Evolutionary conservation across 2,888 invertebrate genomes (phyloP).

Genomic region (Acronicta alni): DNA sequence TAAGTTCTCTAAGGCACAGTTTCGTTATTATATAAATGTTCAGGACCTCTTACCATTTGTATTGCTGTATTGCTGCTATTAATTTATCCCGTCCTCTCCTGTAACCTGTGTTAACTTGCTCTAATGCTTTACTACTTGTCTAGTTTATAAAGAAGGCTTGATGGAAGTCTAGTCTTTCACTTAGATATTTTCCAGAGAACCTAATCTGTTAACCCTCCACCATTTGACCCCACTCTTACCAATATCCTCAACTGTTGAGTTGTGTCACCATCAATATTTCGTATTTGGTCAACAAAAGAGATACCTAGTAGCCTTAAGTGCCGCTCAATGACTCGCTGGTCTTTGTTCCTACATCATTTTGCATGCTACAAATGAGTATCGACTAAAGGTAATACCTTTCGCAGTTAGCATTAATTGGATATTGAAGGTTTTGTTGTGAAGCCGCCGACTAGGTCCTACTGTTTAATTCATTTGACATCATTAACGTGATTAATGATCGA

Average conservation of each 20-base stretch:
- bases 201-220: too few species aligned
- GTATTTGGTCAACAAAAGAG: constrained; percentile 21
- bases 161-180: background rate
- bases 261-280: constrained; percentile 14
- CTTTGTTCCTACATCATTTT: constrained; percentile 34
- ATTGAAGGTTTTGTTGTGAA: constrained; percentile 53
- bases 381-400: constrained; percentile 31
- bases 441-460: constrained; percentile 46
- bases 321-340: constrained; percentile 23
- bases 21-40: too few species aligned
- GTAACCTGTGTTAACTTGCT: too few species aligned
- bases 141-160: too few species aligned
- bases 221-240: background rate
- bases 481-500: constrained; percentile 66
- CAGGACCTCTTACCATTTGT: too few species aligned
- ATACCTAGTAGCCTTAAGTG: constrained; percentile 17
- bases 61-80: too few species aligned
- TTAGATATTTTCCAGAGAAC: background rate
- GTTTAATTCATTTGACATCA: constrained; percentile 67
- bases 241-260: background rate
- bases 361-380: constrained; percentile 31
- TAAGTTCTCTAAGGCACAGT: background rate
- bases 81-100: too few species aligned
- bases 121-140: too few species aligned
- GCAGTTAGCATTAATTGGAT: constrained; percentile 44